These are phyloP conservation scores for Scaptomyza parva DNA, from an alignment of 2,888 invertebrate genomes.

Conservation along the genomic window DNA sequence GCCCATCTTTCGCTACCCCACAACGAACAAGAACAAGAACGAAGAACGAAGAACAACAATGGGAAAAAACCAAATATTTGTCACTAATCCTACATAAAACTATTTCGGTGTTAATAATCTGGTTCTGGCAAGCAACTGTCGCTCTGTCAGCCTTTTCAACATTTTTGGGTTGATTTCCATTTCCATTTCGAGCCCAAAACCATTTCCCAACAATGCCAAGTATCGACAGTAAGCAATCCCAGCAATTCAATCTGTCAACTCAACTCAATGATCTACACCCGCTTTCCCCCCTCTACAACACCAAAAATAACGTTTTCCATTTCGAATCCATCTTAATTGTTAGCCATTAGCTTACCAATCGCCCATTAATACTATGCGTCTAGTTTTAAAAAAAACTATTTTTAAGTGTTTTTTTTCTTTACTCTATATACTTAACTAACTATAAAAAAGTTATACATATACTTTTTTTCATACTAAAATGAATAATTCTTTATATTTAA, in stretches of 20 bases:
- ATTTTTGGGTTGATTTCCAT: too few species aligned
- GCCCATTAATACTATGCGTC: not conserved
- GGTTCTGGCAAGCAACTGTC: slow-evolving; percentile 45
- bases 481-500: too few species aligned
- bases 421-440: too few species aligned
- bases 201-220: slow-evolving; percentile 9
- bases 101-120: slow-evolving; percentile 68
- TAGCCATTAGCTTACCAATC: not conserved
- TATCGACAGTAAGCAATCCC: slow-evolving; percentile 4
- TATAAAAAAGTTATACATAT: too few species aligned
- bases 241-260: slow-evolving; percentile 31
- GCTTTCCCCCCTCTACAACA: not conserved
- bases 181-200: too few species aligned
- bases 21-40: not conserved
- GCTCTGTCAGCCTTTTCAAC: slow-evolving; percentile 4
- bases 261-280: slow-evolving; percentile 3
- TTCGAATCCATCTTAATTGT: not conserved
- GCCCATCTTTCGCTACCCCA: slow-evolving; percentile 1
- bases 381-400: too few species aligned
- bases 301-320: not conserved
- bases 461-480: too few species aligned
- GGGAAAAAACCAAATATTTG: slow-evolving; percentile 48
- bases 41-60: too few species aligned
- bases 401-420: too few species aligned
- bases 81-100: slow-evolving; percentile 69